Base-by-base conservation (phyloP, 2,888 invertebrate genomes). In the Pristionchus maxplancki region DNA sequence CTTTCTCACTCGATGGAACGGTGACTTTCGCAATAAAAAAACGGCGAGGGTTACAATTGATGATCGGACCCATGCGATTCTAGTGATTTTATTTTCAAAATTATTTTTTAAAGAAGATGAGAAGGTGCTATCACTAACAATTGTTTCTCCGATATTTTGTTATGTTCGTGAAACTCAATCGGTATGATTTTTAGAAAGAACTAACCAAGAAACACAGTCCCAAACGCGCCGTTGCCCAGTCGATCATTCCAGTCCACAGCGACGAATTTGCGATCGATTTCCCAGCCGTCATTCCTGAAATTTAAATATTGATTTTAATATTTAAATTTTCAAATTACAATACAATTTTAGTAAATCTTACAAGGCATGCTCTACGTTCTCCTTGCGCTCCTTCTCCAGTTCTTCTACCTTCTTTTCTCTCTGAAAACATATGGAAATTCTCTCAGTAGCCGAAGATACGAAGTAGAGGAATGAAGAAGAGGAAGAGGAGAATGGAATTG, bases 211-310 rank as follows among this genome's bases (percentile, higher is more conserved):
- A 40, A 87, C 17, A 87, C 86, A 0, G 48, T 87, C 28, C 86
- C 86, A n/a, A 87, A 87, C 6, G 67, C 86, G 24, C 86, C 86
- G 13, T 67, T 53, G 0, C 86, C 86, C 17, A 87, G 50, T 24
- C 28, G 2, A 5, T 48, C 34, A 34, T 48, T 71, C 48, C 58
- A 87, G 11, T 87, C 71, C 4, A 87, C 50, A 17, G 48, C 86
- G 5, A 87, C 71, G 48, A 44, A 71, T 24, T 50, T n/a, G 0
- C 86, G 44, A 20, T 44, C 50, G 11, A 87, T 71, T 31, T 87
- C 86, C 86, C 86, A 87, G 6, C 71, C 86, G 50, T 87, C 86
- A 1, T 53, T 50, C 8, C 84, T 84, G 40, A 20, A 31, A 78
- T 9, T 67, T 58, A 9, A 34, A 11, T 40, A 78, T 78, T 28